Conservation (phyloP, 2,888 invertebrate species). For the Liopterus haemorrhoidalis region DNA sequence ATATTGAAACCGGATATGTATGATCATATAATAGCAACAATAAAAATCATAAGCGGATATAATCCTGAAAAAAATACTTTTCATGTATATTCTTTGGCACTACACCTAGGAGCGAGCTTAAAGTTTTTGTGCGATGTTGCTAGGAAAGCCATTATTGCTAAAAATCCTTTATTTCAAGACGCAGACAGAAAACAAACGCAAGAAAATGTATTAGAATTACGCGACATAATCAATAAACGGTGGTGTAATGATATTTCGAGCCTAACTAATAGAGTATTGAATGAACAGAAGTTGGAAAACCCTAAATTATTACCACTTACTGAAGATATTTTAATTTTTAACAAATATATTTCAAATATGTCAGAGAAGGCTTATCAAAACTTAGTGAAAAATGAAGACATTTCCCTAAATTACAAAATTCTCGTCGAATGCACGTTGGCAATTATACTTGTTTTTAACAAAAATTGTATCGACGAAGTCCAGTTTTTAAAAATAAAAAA, state of each 20-base stretch:
- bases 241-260: conserved; percentile 31
- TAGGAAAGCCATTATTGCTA: conserved; percentile 14
- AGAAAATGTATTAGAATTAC: conserved; percentile 4
- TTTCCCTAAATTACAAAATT: conserved; percentile 13
- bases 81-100: conserved; percentile 9
- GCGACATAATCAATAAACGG: too few species aligned
- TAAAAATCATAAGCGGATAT: conserved; percentile 18
- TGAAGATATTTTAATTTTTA: conserved; percentile 27
- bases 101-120: conserved; percentile 17
- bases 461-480: conserved; percentile 16
- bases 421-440: conserved; percentile 10
- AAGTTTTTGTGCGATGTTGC: conserved; percentile 20
- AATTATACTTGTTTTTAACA: conserved; percentile 14
- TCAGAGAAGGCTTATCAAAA: conserved; percentile 10
- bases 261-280: conserved; percentile 30
- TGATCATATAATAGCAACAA: conserved; percentile 9
- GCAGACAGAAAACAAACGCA: background rate
- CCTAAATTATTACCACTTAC: conserved; percentile 28
- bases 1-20: conserved; percentile 14
- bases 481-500: conserved; percentile 17
- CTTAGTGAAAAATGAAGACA: background rate
- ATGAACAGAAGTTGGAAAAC: conserved; percentile 30
- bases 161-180: conserved; percentile 11
- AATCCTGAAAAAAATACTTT: conserved; percentile 10
- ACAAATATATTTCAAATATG: conserved; percentile 15